Conservation (phyloP, 2,888 invertebrate species). For the Arge pagana region DNA sequence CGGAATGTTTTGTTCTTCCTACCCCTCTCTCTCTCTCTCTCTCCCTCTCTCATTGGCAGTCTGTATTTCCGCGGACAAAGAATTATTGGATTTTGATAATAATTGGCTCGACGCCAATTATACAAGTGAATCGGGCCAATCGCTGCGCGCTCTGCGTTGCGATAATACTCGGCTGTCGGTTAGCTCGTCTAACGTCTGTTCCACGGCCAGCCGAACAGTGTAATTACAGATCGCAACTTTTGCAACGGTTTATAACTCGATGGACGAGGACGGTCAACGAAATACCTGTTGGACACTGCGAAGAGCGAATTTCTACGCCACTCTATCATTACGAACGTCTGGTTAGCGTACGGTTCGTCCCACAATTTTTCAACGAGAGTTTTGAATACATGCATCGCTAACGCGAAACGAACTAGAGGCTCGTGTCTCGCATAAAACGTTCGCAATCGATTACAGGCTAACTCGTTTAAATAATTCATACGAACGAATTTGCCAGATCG, state of each 20-base stretch:
- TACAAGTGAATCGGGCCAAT: constrained; percentile 10
- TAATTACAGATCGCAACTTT: constrained; percentile 46
- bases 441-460: too few species aligned
- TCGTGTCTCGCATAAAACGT: too few species aligned
- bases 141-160: constrained; percentile 11
- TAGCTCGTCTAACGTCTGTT: constrained; percentile 8
- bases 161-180: constrained; percentile 12
- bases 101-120: too few species aligned
- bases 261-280: constrained; percentile 32
- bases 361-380: constrained; percentile 1
- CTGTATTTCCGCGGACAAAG: too few species aligned
- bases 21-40: too few species aligned
- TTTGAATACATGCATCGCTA: neutral
- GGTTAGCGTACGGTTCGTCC: constrained; percentile 32
- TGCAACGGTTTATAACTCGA: too few species aligned
- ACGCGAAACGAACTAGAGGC: neutral
- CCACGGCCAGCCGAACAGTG: constrained; percentile 15
- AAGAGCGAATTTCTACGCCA: constrained; percentile 15
- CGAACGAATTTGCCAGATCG: too few species aligned
- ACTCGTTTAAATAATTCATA: too few species aligned
- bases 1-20: too few species aligned
- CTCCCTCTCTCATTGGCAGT: too few species aligned
- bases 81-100: too few species aligned
- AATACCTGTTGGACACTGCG: neutral
- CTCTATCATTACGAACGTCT: constrained; percentile 47